These are phyloP conservation scores for Atractosteus spatula DNA, from an alignment of 2,113 vertebrate genomes.

Conservation along the genomic window DNA sequence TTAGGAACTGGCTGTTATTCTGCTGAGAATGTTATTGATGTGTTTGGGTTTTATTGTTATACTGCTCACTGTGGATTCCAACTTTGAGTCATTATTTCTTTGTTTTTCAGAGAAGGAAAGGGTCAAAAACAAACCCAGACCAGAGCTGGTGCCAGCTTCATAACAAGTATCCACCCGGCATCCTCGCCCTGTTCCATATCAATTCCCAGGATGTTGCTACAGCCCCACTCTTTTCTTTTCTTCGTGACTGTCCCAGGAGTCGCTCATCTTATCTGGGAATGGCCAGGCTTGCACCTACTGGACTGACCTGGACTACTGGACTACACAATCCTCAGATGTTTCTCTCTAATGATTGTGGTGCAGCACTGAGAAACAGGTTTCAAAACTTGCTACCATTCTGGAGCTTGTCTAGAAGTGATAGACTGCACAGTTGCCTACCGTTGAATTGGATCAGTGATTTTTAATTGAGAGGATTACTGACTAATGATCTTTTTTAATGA, in stretches of 20 bases:
- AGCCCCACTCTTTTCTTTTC: not conserved
- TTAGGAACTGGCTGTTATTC: no score
- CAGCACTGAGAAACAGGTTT: no score
- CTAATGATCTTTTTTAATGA: not conserved
- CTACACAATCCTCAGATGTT: no score
- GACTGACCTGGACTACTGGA: not conserved
- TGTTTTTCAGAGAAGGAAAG: slow-evolving; percentile 54
- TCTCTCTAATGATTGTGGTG: no score
- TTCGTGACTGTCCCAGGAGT: not conserved
- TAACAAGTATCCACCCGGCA: slow-evolving; percentile 6
- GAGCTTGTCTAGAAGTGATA: not conserved
- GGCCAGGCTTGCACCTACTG: not conserved
- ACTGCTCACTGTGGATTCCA: no score
- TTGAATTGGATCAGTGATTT: not conserved
- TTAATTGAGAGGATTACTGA: not conserved
- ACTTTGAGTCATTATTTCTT: not conserved
- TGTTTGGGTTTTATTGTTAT: no score
- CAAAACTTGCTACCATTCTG: no score
- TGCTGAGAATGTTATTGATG: no score
- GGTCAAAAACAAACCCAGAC: slow-evolving; percentile 50
- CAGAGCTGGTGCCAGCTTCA: slow-evolving; percentile 60
- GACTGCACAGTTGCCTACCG: not conserved
- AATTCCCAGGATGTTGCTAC: not conserved
- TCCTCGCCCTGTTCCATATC: slow-evolving; percentile 1
- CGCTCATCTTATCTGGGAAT: not conserved